Base-by-base conservation (phyloP, 2,113 vertebrate species). In the Coptodon rendalli region DNA sequence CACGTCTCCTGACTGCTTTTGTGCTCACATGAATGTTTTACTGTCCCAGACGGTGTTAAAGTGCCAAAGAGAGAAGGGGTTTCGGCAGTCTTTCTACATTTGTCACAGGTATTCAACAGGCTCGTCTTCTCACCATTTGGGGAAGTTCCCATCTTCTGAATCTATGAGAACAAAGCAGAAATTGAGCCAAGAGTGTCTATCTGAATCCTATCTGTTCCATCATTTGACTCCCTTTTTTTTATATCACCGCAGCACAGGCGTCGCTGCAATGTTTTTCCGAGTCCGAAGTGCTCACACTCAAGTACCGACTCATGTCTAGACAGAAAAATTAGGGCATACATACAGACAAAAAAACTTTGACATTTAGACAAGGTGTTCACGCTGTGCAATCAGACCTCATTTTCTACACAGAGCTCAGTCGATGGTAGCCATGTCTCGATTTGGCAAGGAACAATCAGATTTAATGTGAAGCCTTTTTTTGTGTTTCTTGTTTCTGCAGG, bases 341-440 rank as follows among this genome's bases (percentile, higher is more conserved):
- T 81, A 84, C 90, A 90, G 86, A 91, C 56, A 89, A 40, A 91
- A 87, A 84, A 73, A 40, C 9, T 7, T 59, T 91, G 90, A 92
- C 92, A 93, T 94, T 87, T 92, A 92, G 50, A 66, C 36, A 82
- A 90, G 85, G 81, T 82, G 90, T 86, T 93, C 95, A 84, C 7
- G 86, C 94, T 94, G 95, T 86, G 94, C 94, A 96, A 95, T 95
- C 94, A 95, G 89, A 80, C 54, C 68, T 91, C 89, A 86, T 93
- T 94, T 94, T 92, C 87, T 81, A 82, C 86, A 80, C 89, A 43
- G 87, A 79, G 88, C 91, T 79, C 87, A 83, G 94, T 81, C 87
- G 88, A 89, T 73, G 89, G 86, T 81, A 36, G 86, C 85, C 84
- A 53, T 81, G 88, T 86, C 92, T 90, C 52, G 17, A 80, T 80